Evolutionary conservation across 2,797 vertebrate species (phyloP), one percentile per base, ranked within the genome.

Genomic region (Alcedo atthis): DNA sequence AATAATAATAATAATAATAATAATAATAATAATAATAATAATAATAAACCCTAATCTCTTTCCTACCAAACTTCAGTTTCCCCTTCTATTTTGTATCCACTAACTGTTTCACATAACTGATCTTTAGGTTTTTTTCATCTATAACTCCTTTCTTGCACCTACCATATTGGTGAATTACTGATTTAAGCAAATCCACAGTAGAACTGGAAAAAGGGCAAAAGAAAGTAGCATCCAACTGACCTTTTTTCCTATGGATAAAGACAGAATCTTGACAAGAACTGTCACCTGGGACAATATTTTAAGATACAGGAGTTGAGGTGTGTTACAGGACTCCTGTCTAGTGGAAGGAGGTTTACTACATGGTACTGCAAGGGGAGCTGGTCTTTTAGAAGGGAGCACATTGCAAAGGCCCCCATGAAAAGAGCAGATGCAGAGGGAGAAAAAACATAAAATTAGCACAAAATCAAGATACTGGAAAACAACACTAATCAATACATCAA

Each of bases 381-480:
- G 6, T 26, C 46, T 54, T 57, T 45, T 21, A 55, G 30, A 59
- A 73, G 4, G 18, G 40, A 63, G 30, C 62, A 51, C 4, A 6
- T 43, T 62, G 21, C 20, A 22, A 76, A 84, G 15, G 30, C 26
- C 8, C 2, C 21, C 58, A 30, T 26, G 40, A 55, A 71, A 81
- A 81, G 26, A 55, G 15, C 2, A 1, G 18, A 22, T 19, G 20
- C 14, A 49, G 53, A 91, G 32, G 24, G 37, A 71, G 45, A 37
- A 69, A 88, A 30, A 2, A 0, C 53, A 55, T 73, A 62, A 46
- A 81, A 86, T 88, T 81, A 84, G 48, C 43, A 62, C 9, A 11
- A 54, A 94, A 66, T 71, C 62, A 78, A 55, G 74, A 32, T 81
- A 49, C 54, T 76, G 40, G 43, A 86, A 92, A 90, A 85, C 33